Evolutionary conservation across 2,113 vertebrate species (phyloP), one percentile per base, ranked within the genome.

Genomic region (Loxodonta africana): DNA sequence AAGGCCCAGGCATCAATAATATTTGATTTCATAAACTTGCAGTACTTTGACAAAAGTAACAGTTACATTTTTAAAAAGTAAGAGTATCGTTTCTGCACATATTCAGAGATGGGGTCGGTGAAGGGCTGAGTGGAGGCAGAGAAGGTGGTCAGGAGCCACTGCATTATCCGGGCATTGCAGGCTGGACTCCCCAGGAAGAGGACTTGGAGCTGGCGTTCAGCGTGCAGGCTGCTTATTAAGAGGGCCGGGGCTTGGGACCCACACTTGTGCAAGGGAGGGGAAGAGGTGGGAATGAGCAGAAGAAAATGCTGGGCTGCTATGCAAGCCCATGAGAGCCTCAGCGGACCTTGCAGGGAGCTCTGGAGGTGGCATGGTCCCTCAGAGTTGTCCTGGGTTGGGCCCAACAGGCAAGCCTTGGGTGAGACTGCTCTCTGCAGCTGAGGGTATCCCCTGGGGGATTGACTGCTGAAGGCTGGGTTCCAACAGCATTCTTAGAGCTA

Each of bases 11-110:
- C 37, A 51, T 41, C 41, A 91, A 25, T 77, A 71, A 46, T 69
- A 95, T 62, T 53, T 87, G 28, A 83, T 77, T 69, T 82, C 8
- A n/a, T 86, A n/a, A 89, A 53, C 80, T 44, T 80, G 41, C 65
- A 86, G 44, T 60, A 60, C 48, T 92, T 92, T 18, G 26, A 37
- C 82, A 63, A 77, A 85, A 74, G 33, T 88, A n/a, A 91, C 92
- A 82, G 62, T 51, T 78, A 83, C 41, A 65, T 28, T 46, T 57
- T n/a, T 33, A 60, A 53, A 83, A 57, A 63, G 51, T 51, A 67
- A 30, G 63, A 76, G 37, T 67, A 12, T 1, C 1, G n/a, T 33
- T 91, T 86, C 23, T 44, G 30, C 62, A 81, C 63, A 26, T 84
- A 46, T n/a, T 94, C 18, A 21, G 67, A 86, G 84, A 23, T 67